Conservation (phyloP, 2,888 invertebrate species). For the Rhaphigaster nebulosa region DNA sequence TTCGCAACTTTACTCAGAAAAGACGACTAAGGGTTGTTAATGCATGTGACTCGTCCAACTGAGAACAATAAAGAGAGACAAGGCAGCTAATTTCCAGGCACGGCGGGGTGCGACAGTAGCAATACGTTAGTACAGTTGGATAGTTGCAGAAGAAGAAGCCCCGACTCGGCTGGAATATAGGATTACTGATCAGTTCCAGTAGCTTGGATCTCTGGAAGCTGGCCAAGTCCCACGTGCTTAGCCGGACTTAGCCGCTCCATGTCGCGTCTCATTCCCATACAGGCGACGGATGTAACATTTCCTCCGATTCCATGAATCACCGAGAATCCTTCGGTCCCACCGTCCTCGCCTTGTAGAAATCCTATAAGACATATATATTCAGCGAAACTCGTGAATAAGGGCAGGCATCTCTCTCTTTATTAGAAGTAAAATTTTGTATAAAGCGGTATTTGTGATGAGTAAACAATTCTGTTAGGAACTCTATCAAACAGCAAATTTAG, state of each 20-base stretch:
- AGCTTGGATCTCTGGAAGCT: not conserved
- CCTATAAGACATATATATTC: not conserved
- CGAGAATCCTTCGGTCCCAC: not conserved
- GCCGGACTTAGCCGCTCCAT: not conserved
- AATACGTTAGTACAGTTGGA: slow-evolving; percentile 38
- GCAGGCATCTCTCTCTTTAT: no score
- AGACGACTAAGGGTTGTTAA: not conserved
- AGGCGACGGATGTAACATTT: slow-evolving; percentile 38
- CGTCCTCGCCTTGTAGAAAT: slow-evolving; percentile 8
- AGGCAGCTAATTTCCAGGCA: slow-evolving; percentile 7
- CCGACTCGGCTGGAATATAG: slow-evolving; percentile 34
- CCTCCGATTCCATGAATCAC: slow-evolving; percentile 44
- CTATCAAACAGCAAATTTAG: no score
- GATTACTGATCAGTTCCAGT: slow-evolving; percentile 8
- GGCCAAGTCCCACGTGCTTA: slow-evolving; percentile 31
- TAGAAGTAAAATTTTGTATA: no score
- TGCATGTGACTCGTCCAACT: not conserved
- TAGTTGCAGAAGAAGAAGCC: slow-evolving; percentile 25
- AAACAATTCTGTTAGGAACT: no score
- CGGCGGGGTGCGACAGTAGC: slow-evolving; percentile 17
- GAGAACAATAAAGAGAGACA: not conserved
- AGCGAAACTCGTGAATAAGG: not conserved
- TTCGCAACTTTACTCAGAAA: not conserved
- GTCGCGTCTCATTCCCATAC: not conserved
- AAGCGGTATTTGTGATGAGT: no score